Base-by-base conservation (phyloP, 92 coral and sea anemone genomes). In the Actinernus sp. region DNA sequence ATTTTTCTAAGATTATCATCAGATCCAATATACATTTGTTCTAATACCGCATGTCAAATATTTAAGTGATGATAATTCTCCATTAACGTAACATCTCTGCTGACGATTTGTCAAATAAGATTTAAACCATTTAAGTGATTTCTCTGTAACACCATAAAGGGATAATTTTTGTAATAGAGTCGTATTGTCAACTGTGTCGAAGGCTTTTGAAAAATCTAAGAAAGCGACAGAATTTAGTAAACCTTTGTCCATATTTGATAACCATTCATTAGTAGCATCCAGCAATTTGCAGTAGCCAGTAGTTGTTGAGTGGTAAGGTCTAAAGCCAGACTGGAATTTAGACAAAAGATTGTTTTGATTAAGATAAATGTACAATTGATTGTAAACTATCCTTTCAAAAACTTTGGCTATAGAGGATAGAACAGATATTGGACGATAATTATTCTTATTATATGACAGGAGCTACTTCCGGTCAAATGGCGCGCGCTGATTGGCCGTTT, bases 401-500 rank as follows among this genome's bases (percentile, higher is more conserved):
- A 76, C 34, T 41, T 65, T 65, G 55, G 74, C 53, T 10, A 74
- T n/a, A 0, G 53, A 27, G 16, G 81, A 36, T 10, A 74, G 49
- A 0, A 74, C 52, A 1, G 81, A 67, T 13, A 61, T 62, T 9
- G 81, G 73, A 14, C 81, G 61, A 74, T 61, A 74, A 51, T 63
- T 74, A 40, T 52, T 18, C 2, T 47, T 24, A 27, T 57, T 37
- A n/a, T n/a, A n/a, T n/a, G n/a, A n/a, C n/a, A n/a, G n/a, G n/a
- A n/a, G n/a, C n/a, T n/a, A n/a, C n/a, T n/a, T n/a, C n/a, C n/a
- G n/a, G n/a, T n/a, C n/a, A n/a, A n/a, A n/a, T n/a, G n/a, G n/a
- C n/a, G n/a, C n/a, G n/a, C n/a, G n/a, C n/a, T n/a, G n/a, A n/a
- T n/a, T n/a, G n/a, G n/a, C n/a, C n/a, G n/a, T n/a, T n/a, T n/a